These are phyloP conservation scores for Drosophila subquinaria DNA, from an alignment of 2,888 invertebrate species.

Conservation along the genomic window DNA sequence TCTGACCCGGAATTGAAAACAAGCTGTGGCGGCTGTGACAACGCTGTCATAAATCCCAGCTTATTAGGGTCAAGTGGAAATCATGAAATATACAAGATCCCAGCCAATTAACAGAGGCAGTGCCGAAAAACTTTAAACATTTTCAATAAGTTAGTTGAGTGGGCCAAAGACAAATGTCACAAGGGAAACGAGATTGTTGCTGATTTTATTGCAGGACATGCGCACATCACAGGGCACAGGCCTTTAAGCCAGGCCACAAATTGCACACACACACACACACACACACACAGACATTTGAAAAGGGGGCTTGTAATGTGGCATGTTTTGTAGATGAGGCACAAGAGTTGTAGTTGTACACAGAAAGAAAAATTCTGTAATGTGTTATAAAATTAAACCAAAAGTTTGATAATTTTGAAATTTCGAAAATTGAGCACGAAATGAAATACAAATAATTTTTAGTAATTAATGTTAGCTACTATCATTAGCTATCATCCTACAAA, in stretches of 20 bases:
- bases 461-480: no score
- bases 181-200: conserved; percentile 21
- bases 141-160: conserved; percentile 52
- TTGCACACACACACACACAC: conserved; percentile 41
- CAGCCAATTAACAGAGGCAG: conserved; percentile 44
- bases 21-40: background rate
- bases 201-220: conserved; percentile 63
- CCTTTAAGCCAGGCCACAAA: conserved; percentile 72
- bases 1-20: conserved; percentile 2
- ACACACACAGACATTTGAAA: conserved; percentile 2
- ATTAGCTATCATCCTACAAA: no score
- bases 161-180: conserved; percentile 47
- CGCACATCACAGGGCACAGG: conserved; percentile 55
- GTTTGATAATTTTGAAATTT: no score
- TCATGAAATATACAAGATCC: conserved; percentile 26
- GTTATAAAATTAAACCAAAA: no score
- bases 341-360: conserved; percentile 2
- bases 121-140: conserved; percentile 56
- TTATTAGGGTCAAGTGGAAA: conserved; percentile 62
- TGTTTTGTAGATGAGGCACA: conserved; percentile 28
- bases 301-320: conserved; percentile 32
- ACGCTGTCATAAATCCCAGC: conserved; percentile 54
- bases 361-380: no score
- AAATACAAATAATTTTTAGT: no score
- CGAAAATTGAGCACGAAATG: no score